Evolutionary conservation across 2,888 invertebrate species (phyloP).

Genomic region (Mystacides longicornis): DNA sequence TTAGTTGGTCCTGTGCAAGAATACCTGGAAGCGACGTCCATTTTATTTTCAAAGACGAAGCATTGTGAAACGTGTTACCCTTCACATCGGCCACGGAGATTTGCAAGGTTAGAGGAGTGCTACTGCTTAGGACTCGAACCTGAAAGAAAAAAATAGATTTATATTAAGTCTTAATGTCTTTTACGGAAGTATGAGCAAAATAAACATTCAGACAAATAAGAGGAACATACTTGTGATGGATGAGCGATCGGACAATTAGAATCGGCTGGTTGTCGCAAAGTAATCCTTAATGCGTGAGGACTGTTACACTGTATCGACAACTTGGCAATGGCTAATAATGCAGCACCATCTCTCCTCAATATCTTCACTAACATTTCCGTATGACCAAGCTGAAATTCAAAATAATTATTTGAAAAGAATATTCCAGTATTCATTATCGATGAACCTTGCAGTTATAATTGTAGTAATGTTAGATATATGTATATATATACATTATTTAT

Average conservation of each 20-base stretch:
- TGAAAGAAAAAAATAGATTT: constrained; percentile 1
- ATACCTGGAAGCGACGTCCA: constrained; percentile 6
- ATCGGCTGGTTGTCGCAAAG: constrained; percentile 9
- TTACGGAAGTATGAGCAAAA: no score
- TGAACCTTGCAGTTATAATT: no score
- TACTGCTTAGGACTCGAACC: constrained; percentile 13
- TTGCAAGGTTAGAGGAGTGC: constrained; percentile 13
- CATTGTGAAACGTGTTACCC: constrained; percentile 20
- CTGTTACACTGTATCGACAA: constrained; percentile 16
- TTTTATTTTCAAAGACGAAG: constrained; percentile 15
- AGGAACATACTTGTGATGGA: constrained; percentile 22
- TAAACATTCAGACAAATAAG: no score
- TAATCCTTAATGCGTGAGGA: constrained; percentile 16
- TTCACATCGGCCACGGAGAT: constrained; percentile 13
- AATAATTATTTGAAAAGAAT: no score
- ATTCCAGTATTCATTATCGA: no score
- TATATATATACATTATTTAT: no score
- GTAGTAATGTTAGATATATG: no score
- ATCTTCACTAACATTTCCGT: constrained; percentile 20
- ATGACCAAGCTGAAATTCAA: constrained; percentile 18
- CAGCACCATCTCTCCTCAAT: constrained; percentile 3
- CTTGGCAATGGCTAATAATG: constrained; percentile 8
- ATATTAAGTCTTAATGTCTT: no score
- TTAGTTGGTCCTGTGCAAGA: not conserved
- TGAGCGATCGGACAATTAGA: constrained; percentile 15